Percentiles rank a stretch among this genome's conserved stretches.
These are phyloP conservation scores for Eolophus roseicapilla DNA, from an alignment of 2,113 vertebrate species.

Conservation along the genomic window DNA sequence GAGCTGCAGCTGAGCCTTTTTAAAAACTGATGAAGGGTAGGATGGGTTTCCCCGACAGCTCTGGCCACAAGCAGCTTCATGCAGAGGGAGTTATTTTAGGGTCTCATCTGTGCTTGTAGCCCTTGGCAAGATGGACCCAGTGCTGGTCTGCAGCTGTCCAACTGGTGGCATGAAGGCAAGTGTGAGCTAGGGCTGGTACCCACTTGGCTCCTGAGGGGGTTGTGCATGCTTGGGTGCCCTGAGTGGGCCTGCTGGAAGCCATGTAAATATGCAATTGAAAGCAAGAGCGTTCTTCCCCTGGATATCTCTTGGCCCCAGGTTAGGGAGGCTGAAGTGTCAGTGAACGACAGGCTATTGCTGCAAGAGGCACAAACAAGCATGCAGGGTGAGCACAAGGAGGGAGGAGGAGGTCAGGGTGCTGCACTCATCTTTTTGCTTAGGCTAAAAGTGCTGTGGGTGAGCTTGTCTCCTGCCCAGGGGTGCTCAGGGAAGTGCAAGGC, in stretches of 20 bases:
- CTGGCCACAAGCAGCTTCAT: background rate
- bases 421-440: background rate
- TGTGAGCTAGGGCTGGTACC: background rate
- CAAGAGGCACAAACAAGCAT: background rate
- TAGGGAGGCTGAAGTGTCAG: background rate
- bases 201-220: fast-evolving
- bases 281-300: background rate
- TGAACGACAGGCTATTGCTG: background rate
- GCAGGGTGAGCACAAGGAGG: background rate
- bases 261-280: background rate
- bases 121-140: fast-evolving
- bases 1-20: background rate
- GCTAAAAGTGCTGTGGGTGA: background rate
- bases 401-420: background rate
- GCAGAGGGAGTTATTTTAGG: background rate
- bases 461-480: fast-evolving
- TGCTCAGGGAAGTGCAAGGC: too few relatives aligned
- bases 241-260: background rate
- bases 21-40: background rate
- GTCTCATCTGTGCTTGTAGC: background rate
- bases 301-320: background rate
- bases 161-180: fast-evolving
- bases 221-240: background rate
- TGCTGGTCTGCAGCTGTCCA: background rate
- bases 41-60: fast-evolving